phyloP scores from a whole-genome alignment of 53 echinoderm and acorn worm genomes.

The Paracentrotus lividus region DNA sequence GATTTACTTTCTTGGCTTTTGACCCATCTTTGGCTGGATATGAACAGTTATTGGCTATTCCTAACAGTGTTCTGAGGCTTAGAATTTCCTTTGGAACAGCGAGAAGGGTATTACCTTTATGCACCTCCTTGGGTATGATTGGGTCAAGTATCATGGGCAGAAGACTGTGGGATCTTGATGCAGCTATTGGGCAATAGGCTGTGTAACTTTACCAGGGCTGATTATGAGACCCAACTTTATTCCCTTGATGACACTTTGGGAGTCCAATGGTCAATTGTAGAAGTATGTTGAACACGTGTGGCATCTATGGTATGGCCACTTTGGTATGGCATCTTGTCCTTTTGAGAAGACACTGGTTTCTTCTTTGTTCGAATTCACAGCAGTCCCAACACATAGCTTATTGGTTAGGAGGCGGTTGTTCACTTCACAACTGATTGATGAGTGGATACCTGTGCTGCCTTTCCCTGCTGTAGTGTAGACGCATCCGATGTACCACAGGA shows the following conservation, averaged over 20 bases:
- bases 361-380: not conserved
- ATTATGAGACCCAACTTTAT: not conserved
- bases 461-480: slow-evolving; percentile 19
- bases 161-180: not conserved
- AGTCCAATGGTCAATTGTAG: not conserved
- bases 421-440: slow-evolving; percentile 34
- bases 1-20: not conserved
- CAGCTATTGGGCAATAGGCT: not conserved
- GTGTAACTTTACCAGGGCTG: not conserved
- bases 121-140: not conserved
- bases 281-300: not conserved
- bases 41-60: slow-evolving; percentile 12
- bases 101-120: not conserved
- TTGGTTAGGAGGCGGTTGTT: not conserved
- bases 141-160: not conserved
- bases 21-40: not conserved
- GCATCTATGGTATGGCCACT: not conserved
- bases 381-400: slow-evolving; percentile 41
- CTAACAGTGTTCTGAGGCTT: not conserved
- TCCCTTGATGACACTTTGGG: not conserved
- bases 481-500: not conserved
- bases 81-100: not conserved
- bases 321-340: not conserved
- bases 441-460: not conserved
- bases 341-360: not conserved